phyloP scores from a whole-genome alignment of 2,888 invertebrate genomes.

The Epistrophe eligans region DNA sequence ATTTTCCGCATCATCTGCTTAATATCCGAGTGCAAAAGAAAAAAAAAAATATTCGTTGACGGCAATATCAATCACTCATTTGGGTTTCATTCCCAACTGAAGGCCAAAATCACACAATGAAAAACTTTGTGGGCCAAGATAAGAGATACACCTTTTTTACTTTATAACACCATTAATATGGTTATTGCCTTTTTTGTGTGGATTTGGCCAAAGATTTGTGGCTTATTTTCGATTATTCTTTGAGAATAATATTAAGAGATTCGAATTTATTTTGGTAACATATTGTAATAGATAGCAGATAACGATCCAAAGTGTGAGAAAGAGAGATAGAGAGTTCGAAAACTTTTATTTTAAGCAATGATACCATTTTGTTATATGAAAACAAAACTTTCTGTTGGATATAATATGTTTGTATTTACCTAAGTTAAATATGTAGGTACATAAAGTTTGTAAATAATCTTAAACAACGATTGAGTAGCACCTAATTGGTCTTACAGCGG shows the following conservation, averaged over 20 bases:
- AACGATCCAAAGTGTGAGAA: not conserved
- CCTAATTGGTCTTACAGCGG: no score
- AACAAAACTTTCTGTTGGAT: not conserved
- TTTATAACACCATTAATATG: slow-evolving; percentile 35
- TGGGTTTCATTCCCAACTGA: slow-evolving; percentile 7
- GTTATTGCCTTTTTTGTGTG: slow-evolving; percentile 42
- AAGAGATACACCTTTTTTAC: slow-evolving; percentile 19
- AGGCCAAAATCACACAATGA: slow-evolving; percentile 2
- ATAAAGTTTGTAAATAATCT: no score
- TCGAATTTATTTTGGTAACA: slow-evolving; percentile 17
- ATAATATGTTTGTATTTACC: not conserved
- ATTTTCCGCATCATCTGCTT: slow-evolving; percentile 23
- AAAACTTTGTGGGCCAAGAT: slow-evolving; percentile 28
- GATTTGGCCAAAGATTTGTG: slow-evolving; percentile 49
- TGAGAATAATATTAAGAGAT: slow-evolving; percentile 12
- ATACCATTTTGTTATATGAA: not conserved
- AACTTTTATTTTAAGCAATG: not conserved
- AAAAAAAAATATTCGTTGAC: slow-evolving; percentile 15
- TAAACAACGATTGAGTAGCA: no score
- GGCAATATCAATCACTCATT: slow-evolving; percentile 36
- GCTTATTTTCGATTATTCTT: slow-evolving; percentile 44
- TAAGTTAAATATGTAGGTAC: no score
- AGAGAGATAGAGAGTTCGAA: not conserved
- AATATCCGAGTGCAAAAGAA: not conserved
- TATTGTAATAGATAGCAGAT: slow-evolving; percentile 1